Conservation (phyloP, 2,113 vertebrate genomes). For the Balaenoptera acutorostrata region DNA sequence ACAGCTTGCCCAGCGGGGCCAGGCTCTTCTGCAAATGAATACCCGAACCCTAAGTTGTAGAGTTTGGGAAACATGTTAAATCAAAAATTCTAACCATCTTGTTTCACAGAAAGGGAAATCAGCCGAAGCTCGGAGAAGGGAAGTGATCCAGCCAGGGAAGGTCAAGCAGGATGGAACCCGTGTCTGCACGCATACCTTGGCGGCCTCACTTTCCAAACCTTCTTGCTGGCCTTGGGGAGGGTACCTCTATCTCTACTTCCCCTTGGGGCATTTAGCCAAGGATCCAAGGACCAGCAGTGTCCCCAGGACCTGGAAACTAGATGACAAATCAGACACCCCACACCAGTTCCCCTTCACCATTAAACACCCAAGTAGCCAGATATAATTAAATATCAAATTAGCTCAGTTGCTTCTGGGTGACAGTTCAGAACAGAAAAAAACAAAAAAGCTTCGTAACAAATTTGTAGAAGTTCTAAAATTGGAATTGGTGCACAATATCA, state of each 20-base stretch:
- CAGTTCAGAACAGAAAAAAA: not conserved
- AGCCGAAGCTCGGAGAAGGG: not conserved
- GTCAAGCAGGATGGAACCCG: not conserved
- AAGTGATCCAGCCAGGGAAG: not conserved
- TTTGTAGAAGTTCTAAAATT: constrained; percentile 37
- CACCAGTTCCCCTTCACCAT: not conserved
- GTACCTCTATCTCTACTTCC: rapidly evolving
- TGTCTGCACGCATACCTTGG: not conserved
- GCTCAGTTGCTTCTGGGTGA: not conserved
- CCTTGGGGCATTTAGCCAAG: not conserved
- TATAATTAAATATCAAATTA: not conserved
- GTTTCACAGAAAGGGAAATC: not conserved
- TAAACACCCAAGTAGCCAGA: not conserved
- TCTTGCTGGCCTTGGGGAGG: not conserved
- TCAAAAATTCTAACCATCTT: not conserved
- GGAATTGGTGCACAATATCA: constrained; percentile 30
- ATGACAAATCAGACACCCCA: not conserved
- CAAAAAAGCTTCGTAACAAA: not conserved
- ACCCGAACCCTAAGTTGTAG: not conserved
- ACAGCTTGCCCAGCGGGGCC: not conserved
- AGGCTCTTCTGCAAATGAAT: not conserved
- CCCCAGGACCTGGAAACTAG: not conserved
- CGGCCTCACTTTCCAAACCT: not conserved
- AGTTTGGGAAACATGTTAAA: not conserved
- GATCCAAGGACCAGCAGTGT: not conserved